Conservation (phyloP, 2,888 invertebrate species). For the Microplitis deprimator region DNA sequence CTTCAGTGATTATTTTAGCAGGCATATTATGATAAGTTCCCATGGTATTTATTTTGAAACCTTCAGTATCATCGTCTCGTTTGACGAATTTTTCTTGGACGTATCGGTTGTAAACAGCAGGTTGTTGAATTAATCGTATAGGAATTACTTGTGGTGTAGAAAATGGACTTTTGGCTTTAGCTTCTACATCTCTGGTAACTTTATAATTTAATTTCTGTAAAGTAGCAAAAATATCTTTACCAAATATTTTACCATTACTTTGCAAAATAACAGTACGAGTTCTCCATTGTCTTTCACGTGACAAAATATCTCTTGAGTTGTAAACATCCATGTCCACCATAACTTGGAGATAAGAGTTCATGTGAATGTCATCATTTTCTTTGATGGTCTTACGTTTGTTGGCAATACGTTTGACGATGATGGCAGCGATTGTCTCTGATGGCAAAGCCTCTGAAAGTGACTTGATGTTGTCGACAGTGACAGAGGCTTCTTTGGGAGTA, state of each 20-base stretch:
- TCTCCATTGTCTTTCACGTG: constrained; percentile 95
- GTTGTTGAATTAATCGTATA: constrained; percentile 79
- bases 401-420: constrained; percentile 96
- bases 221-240: constrained; percentile 93
- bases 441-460: constrained; percentile 98
- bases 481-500: constrained; percentile 94
- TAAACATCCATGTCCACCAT: constrained; percentile 96
- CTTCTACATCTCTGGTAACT: constrained; percentile 86
- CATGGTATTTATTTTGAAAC: constrained; percentile 99
- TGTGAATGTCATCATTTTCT: constrained; percentile 90
- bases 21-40: constrained; percentile 99
- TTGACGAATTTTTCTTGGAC: constrained; percentile 97
- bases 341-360: constrained; percentile 88
- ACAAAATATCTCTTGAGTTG: constrained; percentile 96
- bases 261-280: constrained; percentile 96
- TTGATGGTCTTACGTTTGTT: constrained; percentile 97
- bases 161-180: constrained; percentile 73
- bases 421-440: constrained; percentile 97
- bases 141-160: constrained; percentile 79
- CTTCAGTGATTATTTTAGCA: constrained; percentile 94
- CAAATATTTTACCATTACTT: constrained; percentile 95
- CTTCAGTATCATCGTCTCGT: constrained; percentile 97
- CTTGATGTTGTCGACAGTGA: constrained; percentile 93
- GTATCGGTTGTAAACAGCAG: constrained; percentile 96
- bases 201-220: constrained; percentile 84